Evolutionary conservation across 2,113 vertebrate genomes (phyloP).

Genomic region (Stigmatopora nigra): DNA sequence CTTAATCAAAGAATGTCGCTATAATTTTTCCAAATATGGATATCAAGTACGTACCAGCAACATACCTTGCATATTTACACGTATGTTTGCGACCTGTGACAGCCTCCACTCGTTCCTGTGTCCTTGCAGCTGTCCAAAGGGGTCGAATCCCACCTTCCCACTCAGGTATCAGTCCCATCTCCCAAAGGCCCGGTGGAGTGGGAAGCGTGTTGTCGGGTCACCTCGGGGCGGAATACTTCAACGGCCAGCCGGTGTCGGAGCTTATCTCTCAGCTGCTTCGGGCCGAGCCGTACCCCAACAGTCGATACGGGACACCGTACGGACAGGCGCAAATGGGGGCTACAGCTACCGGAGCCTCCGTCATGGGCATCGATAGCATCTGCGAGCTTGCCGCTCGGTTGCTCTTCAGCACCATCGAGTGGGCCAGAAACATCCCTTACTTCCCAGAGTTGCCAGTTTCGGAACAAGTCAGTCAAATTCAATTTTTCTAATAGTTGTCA

Average conservation of each 20-base stretch:
- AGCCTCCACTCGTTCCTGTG: background rate
- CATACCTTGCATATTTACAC: background rate
- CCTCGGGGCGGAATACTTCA: conserved; percentile 75
- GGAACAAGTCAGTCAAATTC: conserved; percentile 69
- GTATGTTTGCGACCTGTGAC: background rate
- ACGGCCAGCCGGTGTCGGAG: conserved; percentile 86
- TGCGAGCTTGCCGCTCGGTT: conserved; percentile 92
- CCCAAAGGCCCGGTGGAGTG: conserved; percentile 50
- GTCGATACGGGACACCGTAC: conserved; percentile 78
- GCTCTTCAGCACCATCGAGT: conserved; percentile 95
- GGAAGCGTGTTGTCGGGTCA: conserved; percentile 50
- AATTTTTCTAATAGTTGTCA: no score
- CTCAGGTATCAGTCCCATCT: conserved; percentile 78
- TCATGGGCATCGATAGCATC: conserved; percentile 96
- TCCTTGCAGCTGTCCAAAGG: conserved; percentile 80
- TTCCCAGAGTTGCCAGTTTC: conserved; percentile 87
- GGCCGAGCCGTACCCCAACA: conserved; percentile 86
- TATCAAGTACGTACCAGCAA: background rate
- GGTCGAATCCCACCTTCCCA: conserved; percentile 88
- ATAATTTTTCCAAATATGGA: background rate
- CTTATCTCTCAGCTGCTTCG: conserved; percentile 90
- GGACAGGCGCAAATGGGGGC: conserved; percentile 72
- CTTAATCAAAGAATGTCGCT: background rate
- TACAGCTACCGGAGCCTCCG: conserved; percentile 54
- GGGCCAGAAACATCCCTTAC: conserved; percentile 90